A percentile compares a stretch with the other conserved stretches of the same genome.
Evolutionary conservation across 2,113 vertebrate species (phyloP).

Genomic region (Chinchilla lanigera): DNA sequence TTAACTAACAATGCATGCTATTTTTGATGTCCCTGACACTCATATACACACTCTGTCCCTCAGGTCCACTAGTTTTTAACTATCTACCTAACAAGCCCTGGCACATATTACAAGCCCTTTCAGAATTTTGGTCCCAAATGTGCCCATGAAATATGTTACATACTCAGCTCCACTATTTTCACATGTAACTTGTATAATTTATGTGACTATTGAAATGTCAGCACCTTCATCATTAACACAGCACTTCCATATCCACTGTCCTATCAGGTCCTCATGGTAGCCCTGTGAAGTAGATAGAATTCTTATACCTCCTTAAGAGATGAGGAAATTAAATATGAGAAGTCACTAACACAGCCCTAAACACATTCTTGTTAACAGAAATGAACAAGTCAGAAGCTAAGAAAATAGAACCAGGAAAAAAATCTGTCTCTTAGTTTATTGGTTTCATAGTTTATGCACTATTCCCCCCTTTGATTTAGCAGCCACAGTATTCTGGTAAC

Average conservation of each 20-base stretch:
- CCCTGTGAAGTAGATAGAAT: not conserved
- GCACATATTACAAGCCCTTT: not conserved
- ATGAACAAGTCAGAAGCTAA: not conserved
- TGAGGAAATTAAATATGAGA: not conserved
- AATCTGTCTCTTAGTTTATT: not conserved
- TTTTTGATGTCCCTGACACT: not conserved
- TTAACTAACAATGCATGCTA: not conserved
- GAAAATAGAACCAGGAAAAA: not conserved
- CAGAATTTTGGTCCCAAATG: not conserved
- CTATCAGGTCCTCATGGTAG: rapidly evolving
- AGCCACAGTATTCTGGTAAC: not conserved
- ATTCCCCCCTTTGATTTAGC: not conserved
- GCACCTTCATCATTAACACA: not conserved
- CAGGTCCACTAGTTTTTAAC: not conserved
- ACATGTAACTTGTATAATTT: not conserved
- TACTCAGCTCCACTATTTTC: not conserved
- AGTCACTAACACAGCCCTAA: not conserved
- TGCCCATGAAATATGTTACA: not conserved
- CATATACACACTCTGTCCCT: not conserved
- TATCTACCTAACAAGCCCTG: not conserved
- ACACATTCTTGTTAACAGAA: not conserved
- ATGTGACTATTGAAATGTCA: not conserved
- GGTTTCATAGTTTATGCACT: not conserved
- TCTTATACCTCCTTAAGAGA: not conserved
- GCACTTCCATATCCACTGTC: not conserved